Base-by-base conservation (phyloP, 2,888 invertebrate genomes). In the Cyclophora punctaria region DNA sequence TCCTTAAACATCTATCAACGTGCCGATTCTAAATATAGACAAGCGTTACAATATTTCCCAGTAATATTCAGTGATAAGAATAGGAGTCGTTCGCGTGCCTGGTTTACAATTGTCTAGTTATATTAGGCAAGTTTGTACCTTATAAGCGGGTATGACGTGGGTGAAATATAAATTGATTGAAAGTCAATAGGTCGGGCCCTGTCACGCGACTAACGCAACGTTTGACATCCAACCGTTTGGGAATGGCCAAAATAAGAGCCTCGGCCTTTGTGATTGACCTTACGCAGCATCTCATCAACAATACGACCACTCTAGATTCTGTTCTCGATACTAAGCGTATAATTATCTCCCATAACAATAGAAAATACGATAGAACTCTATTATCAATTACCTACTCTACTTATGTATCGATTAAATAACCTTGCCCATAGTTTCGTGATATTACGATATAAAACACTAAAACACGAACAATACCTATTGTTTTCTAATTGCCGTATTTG, bases 151-250 rank as follows among this genome's bases (percentile, higher is more conserved):
- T 48, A 51, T 58, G 53, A 60, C 66, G 63, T 66, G 64, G 68
- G 62, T 65, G 62, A 67, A 60, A 60, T 57, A 65, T 63, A 69
- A 55, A 74, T 73, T 75, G 71, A 79, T 78, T 74, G 68, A 66
- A 72, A 69, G 75, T 70, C 76, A 76, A 78, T 75, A 74, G 71
- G 73, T 75, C 73, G 64, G 56, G 63, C 65, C 68, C 59, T 60
- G 64, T 68, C 67, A 68, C 60, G 66, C 61, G 62, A 66, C 60
- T 56, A 57, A 54, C 62, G 67, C 63, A 66, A 66, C 66, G 69
- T 60, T 73, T 69, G 48, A 56, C 55, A 57, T 59, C 53, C 54
- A 57, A 51, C 55, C 48, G 58, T 60, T 57, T 55, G 51, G 64
- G 64, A 67, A 64, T 71, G 60, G 48, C 56, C 53, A 63, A 64